Percentiles rank a stretch among this genome's conserved stretches.
Evolutionary conservation across 2,797 vertebrate genomes (phyloP).

Genomic region (Muraenolepis orangiensis): DNA sequence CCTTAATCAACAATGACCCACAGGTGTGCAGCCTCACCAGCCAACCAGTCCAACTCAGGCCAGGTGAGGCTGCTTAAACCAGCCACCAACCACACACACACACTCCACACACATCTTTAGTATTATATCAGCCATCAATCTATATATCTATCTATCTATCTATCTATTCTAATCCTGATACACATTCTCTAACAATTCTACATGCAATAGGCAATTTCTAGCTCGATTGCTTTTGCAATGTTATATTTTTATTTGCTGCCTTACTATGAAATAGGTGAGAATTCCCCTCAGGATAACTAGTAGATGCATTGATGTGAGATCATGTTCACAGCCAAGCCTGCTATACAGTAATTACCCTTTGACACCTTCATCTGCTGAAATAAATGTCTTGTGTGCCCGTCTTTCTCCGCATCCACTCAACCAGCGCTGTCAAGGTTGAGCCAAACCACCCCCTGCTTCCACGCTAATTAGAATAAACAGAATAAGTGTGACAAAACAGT

Average conservation of each 20-base stretch:
- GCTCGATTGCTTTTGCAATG: no score
- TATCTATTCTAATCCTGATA: not conserved
- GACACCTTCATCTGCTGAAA: not conserved
- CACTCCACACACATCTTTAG: no score
- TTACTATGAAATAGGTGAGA: not conserved
- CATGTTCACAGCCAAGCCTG: not conserved
- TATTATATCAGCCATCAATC: not conserved
- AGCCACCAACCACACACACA: no score
- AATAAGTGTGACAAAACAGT: not conserved
- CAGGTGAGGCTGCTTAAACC: no score
- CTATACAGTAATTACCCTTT: not conserved
- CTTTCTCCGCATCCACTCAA: not conserved
- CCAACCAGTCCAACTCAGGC: no score
- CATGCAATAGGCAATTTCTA: not conserved
- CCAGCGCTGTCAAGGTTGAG: not conserved
- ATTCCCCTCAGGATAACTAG: not conserved
- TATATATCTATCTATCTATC: no score
- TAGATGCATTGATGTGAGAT: not conserved
- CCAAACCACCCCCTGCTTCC: no score
- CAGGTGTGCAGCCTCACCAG: no score
- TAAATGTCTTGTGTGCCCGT: not conserved
- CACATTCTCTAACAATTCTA: not conserved
- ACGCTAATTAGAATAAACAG: not conserved
- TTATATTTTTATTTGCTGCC: not conserved
- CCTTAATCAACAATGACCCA: no score